Evolutionary conservation across 2,797 vertebrate species (phyloP).

Genomic region (Xenops minutus): DNA sequence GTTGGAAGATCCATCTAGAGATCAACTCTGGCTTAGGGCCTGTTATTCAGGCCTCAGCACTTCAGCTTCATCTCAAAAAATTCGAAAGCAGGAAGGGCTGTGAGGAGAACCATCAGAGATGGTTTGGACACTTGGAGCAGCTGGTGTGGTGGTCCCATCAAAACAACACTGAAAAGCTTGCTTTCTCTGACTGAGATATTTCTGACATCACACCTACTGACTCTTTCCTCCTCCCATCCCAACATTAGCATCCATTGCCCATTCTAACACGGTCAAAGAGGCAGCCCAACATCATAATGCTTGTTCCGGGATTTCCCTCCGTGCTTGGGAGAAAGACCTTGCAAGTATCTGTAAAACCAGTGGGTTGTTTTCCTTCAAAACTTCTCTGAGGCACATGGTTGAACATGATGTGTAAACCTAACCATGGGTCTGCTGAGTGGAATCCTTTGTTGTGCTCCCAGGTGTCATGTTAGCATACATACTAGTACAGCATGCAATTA

Average conservation of each 20-base stretch:
- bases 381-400: not conserved
- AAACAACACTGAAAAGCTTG: not conserved
- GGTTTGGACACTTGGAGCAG: not conserved
- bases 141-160: not conserved
- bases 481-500: not conserved
- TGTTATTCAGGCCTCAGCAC: no score
- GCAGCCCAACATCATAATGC: no score
- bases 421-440: not conserved
- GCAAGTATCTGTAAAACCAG: not conserved
- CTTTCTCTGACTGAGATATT: not conserved
- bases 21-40: no score
- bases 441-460: not conserved
- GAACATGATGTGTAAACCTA: accelerated
- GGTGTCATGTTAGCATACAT: not conserved
- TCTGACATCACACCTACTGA: not conserved
- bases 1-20: no score
- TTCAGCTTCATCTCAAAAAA: not conserved
- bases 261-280: accelerated
- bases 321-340: not conserved
- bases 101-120: not conserved
- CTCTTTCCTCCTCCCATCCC: not conserved
- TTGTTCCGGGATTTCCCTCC: not conserved
- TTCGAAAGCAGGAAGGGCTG: not conserved
- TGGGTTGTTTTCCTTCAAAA: not conserved
- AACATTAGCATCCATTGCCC: not conserved